Percentiles rank a stretch among this genome's conserved stretches.
Conservation (phyloP, 2,113 vertebrate species). For the Phyllostomus discolor region DNA sequence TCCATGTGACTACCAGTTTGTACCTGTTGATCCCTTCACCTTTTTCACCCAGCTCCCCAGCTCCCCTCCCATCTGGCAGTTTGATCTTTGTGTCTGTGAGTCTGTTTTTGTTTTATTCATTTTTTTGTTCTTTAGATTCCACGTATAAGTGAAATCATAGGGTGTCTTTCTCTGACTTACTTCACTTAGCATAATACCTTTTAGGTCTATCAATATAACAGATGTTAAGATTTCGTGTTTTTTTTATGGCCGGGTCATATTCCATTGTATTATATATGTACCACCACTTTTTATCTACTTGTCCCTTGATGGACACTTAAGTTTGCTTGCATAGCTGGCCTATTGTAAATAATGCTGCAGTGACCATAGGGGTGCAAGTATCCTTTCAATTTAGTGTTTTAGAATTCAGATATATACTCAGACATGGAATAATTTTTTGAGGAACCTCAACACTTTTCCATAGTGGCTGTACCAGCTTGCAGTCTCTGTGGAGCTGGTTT, state of each 20-base stretch:
- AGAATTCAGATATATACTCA: neutral
- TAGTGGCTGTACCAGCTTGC: neutral
- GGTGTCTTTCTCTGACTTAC: neutral
- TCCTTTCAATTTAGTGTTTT: neutral
- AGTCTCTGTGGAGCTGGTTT: neutral
- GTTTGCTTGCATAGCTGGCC: neutral
- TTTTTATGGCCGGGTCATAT: neutral
- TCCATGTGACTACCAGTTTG: neutral
- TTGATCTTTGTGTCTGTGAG: neutral
- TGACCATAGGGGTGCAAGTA: neutral
- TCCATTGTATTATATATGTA: neutral
- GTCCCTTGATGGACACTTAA: neutral
- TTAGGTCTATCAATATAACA: neutral
- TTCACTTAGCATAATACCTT: neutral
- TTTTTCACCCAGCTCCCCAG: neutral
- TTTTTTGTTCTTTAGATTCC: neutral
- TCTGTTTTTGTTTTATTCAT: neutral
- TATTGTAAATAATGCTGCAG: neutral
- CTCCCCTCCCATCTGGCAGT: neutral
- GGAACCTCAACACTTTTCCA: neutral
- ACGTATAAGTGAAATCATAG: neutral
- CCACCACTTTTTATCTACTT: neutral
- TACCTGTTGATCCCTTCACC: neutral
- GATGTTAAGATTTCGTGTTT: neutral
- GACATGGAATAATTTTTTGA: neutral